Evolutionary conservation across 2,797 vertebrate genomes (phyloP), one percentile per base, ranked within the genome.

Genomic region (Ptychadena robeensis): DNA sequence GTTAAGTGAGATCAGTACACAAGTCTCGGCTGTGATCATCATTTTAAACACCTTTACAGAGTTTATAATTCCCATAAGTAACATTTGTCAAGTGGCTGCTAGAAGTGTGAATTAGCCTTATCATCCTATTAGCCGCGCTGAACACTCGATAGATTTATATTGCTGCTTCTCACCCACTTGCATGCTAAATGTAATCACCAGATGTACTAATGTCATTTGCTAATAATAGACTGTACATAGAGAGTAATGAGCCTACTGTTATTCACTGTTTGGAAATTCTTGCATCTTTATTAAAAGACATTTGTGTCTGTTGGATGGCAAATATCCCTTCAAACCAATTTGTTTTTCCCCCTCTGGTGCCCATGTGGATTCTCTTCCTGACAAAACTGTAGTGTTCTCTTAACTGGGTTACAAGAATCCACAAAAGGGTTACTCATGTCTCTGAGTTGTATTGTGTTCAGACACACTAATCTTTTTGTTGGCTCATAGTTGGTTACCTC

Each of bases 401-500:
- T 85, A 88, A 86, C 88, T 86, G 89, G 88, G 88, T 80, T 90
- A 86, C 87, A 87, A 83, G 87, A 87, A 88, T 82, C 74, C 81
- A 89, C 88, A 92, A 92, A 94, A 89, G 81, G 28, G 81, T 90
- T 88, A 88, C 91, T 92, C 87, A 88, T 80, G 79, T 71, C 64
- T 90, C 82, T 88, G 35, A 81, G 18, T 66, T 53, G 73, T 77
- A 37, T 87, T 87, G 70, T 91, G 87, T 88, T 86, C 83, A 79
- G 84, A 90, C 86, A 93, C 89, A 90, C 87, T 83, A 30, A 87
- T 81, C 88, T 88, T 90, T 88, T 92, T 92, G 89, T 93, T 91
- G 86, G 80, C 25, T 75, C 1, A 0, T 82, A 82, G 27, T 83
- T 88, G 87, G 87, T 90, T 86, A 90, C 86, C 85, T 89, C 89